A percentile compares a stretch with the other conserved stretches of the same genome.
Conservation (phyloP, 2,113 vertebrate genomes). For the Sinocyclocheilus grahami region DNA sequence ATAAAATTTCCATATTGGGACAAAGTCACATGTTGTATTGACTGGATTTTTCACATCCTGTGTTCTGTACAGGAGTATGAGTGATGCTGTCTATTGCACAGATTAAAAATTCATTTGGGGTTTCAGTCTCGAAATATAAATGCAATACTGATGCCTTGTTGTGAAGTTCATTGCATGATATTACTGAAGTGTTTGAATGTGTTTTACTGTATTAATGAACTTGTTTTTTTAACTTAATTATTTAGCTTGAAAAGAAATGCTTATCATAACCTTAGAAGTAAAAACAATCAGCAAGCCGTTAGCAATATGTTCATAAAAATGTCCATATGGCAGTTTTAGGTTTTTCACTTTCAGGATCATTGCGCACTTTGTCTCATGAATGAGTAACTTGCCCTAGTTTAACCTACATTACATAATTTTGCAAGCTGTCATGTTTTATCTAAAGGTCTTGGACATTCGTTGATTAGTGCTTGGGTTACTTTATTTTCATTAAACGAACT, state of each 20-base stretch:
- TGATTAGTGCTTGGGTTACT: background rate
- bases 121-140: background rate
- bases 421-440: background rate
- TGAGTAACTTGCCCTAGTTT: background rate
- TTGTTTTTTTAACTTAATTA: background rate
- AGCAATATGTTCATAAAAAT: background rate
- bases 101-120: background rate
- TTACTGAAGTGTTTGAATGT: background rate
- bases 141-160: background rate
- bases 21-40: conserved; percentile 12
- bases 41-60: background rate
- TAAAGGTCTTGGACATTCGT: background rate
- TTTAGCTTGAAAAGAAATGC: background rate
- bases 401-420: conserved; percentile 8
- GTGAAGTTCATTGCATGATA: background rate
- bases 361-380: background rate
- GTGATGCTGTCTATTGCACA: background rate
- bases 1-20: conserved; percentile 71
- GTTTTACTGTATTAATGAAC: background rate
- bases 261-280: background rate
- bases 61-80: background rate
- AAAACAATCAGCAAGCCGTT: background rate
- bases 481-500: conserved; percentile 38
- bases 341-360: background rate
- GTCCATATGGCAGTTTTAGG: background rate